Conservation (phyloP, 2,797 vertebrate genomes). For the Sebastes hubbsi region DNA sequence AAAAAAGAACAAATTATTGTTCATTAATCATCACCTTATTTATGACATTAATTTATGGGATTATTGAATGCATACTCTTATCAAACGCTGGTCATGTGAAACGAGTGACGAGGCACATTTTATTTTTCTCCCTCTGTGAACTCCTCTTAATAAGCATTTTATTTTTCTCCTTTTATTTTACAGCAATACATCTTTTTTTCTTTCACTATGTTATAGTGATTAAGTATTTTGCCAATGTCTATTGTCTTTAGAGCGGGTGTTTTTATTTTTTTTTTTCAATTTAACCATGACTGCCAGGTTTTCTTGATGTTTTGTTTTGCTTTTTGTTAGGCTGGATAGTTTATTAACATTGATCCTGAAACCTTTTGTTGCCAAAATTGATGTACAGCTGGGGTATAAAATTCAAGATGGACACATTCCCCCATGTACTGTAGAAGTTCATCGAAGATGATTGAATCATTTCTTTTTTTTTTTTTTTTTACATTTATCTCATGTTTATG, state of each 20-base stretch:
- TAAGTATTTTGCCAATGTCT: constrained; percentile 75
- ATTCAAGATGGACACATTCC: constrained; percentile 44
- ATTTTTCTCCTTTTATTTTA: constrained; percentile 62
- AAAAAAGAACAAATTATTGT: constrained; percentile 77
- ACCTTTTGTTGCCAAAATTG: constrained; percentile 74
- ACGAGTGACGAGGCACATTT: constrained; percentile 67
- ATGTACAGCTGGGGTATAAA: constrained; percentile 58
- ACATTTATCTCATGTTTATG: constrained; percentile 56
- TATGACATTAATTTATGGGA: constrained; percentile 83
- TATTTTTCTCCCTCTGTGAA: constrained; percentile 68
- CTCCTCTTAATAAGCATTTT: constrained; percentile 53
- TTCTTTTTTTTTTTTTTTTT: constrained; percentile 13
- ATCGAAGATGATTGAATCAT: constrained; percentile 50
- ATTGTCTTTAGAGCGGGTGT: constrained; percentile 66
- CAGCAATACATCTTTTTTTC: constrained; percentile 69
- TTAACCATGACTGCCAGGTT: constrained; percentile 78
- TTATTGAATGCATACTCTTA: constrained; percentile 70
- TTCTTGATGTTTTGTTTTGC: constrained; percentile 68
- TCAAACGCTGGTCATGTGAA: constrained; percentile 69
- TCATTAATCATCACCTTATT: constrained; percentile 79
- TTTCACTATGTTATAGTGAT: constrained; percentile 68
- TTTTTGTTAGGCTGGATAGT: constrained; percentile 61
- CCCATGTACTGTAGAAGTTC: constrained; percentile 45
- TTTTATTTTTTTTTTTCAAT: constrained; percentile 20
- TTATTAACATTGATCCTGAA: constrained; percentile 69